phyloP scores from a whole-genome alignment of 2,113 vertebrate species.

The Mesembrinibis cayennensis region DNA sequence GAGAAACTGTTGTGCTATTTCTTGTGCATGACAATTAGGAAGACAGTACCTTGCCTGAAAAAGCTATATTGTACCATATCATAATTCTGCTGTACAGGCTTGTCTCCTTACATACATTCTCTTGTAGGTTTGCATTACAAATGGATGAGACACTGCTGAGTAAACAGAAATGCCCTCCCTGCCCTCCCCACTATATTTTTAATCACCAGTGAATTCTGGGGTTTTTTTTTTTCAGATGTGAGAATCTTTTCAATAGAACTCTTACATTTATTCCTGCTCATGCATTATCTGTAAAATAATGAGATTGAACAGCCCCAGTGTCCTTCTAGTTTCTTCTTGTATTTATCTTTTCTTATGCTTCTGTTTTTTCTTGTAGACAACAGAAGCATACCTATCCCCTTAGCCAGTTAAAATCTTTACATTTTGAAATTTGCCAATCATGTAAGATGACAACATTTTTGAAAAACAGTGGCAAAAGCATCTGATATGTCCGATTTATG shows the following conservation, averaged over 20 bases:
- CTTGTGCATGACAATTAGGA: neutral
- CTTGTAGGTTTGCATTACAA: neutral
- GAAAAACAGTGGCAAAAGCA: neutral
- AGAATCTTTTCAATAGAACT: neutral
- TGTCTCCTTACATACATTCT: neutral
- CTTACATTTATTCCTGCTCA: neutral
- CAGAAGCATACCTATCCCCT: neutral
- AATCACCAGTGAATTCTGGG: neutral
- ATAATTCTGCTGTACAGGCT: neutral
- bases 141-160: neutral
- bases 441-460: neutral
- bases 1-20: conserved; percentile 25
- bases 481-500: neutral
- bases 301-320: neutral
- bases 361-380: neutral
- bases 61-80: neutral
- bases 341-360: neutral
- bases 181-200: neutral
- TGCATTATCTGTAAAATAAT: neutral
- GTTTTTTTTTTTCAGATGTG: neutral
- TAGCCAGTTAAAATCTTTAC: neutral
- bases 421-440: neutral
- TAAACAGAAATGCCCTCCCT: neutral
- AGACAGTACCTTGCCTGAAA: neutral
- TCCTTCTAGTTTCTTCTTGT: neutral